Conservation (phyloP, 2,113 vertebrate species). For the Microtus oregoni region DNA sequence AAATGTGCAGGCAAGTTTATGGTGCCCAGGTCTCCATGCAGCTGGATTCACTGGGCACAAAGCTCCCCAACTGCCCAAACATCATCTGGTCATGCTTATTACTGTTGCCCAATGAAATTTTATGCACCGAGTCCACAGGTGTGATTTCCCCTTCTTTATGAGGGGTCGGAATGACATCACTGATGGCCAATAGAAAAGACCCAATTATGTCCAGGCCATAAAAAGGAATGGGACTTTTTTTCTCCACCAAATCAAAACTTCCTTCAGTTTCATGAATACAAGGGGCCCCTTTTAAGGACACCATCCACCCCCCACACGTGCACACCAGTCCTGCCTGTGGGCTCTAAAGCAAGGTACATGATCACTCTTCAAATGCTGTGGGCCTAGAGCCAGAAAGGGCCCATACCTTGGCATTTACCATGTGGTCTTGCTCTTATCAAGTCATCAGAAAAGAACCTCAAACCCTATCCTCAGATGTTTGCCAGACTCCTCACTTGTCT, state of each 20-base stretch:
- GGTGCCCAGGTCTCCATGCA: slow-evolving; percentile 78
- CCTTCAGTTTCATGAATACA: slow-evolving; percentile 77
- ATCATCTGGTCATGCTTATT: slow-evolving; percentile 84
- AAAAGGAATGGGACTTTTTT: slow-evolving; percentile 77
- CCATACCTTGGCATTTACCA: slow-evolving; percentile 23
- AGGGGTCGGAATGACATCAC: slow-evolving; percentile 79
- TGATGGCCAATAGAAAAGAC: slow-evolving; percentile 65
- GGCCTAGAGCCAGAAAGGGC: not conserved
- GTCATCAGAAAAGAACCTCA: slow-evolving; percentile 29
- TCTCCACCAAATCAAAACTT: slow-evolving; percentile 80
- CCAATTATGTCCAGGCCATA: slow-evolving; percentile 74
- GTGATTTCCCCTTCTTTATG: slow-evolving; percentile 83
- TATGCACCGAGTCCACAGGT: slow-evolving; percentile 83
- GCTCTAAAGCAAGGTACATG: slow-evolving; percentile 55
- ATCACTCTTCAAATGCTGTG: slow-evolving; percentile 53
- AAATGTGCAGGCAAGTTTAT: slow-evolving; percentile 78
- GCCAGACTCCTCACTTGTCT: not conserved
- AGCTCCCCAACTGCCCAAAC: slow-evolving; percentile 79
- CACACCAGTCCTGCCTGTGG: slow-evolving; percentile 53
- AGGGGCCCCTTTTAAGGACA: slow-evolving; percentile 70
- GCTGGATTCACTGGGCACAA: slow-evolving; percentile 81
- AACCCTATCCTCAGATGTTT: not conserved
- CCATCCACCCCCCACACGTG: not conserved
- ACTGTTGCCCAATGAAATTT: slow-evolving; percentile 84
- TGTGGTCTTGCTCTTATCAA: slow-evolving; percentile 16